Base-by-base conservation (phyloP, 2,113 vertebrate species). In the Pagrus major region DNA sequence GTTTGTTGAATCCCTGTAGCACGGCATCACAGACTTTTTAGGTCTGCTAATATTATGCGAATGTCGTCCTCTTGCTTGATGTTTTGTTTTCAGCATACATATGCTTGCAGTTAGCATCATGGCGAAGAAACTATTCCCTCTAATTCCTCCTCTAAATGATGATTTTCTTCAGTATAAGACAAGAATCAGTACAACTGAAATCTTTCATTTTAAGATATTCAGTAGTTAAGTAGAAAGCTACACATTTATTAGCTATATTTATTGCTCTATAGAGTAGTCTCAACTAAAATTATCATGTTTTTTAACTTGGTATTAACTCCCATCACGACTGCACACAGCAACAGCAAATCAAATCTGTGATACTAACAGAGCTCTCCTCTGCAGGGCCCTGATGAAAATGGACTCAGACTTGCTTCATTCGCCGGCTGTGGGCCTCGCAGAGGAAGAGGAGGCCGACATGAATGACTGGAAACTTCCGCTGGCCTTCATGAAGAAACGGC, bases 401-500 rank as follows among this genome's bases (percentile, higher is more conserved):
- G 94, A 95, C 67, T 76, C 90, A 1, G 95, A 96, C 90, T 91
- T 97, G 87, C 88, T 95, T 58, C 96, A 95, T 87, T 96, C 96
- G 12, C 97, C 97, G 14, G 96, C 96, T 0, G 82, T 97, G 93
- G 97, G 96, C 79, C 95, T 97, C 0, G 93, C 95, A 4, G 97
- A 98, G 90, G 97, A 98, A 84, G 97, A 98, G 71, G 97, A 98
- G 87, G 94, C 94, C 0, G 97, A 97, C 93, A 94, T 96, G 94
- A 96, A 92, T 12, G 97, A 98, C 94, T 98, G 97, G 97, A 97
- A 97, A 83, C 88, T 97, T 85, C 96, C 96, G 3, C 90, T 97
- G 88, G 96, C 97, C 90, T 98, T 99, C 72, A 98, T 98, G 97
- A 99, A 99, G 91, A 99, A 99, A 46, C 94, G 98, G n/a, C 98